Percentiles rank a stretch among this genome's conserved stretches.
These are phyloP conservation scores for Drosophila novamexicana DNA, from an alignment of 1,140 invertebrate species.

Conservation along the genomic window DNA sequence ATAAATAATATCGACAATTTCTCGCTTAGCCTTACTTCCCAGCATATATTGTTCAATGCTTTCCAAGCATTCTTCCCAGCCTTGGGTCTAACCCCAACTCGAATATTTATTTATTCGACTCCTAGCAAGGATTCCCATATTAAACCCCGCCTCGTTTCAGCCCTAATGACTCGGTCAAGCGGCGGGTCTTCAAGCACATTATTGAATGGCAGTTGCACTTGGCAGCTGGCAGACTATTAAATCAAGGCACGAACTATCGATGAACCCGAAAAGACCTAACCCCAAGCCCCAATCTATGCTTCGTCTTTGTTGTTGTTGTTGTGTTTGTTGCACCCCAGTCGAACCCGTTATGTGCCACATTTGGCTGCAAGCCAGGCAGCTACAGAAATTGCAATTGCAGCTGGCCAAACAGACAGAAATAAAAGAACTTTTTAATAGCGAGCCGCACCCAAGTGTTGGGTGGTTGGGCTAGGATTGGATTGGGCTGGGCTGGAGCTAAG, in stretches of 20 bases:
- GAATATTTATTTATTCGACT: too few relatives aligned
- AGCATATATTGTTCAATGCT: too few relatives aligned
- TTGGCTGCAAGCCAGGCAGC: constrained; percentile 59
- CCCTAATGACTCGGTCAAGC: constrained; percentile 14
- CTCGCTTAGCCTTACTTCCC: too few relatives aligned
- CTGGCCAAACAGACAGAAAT: constrained; percentile 46
- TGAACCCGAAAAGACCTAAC: constrained; percentile 46
- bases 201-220: constrained; percentile 61
- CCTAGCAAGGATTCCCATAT: not conserved
- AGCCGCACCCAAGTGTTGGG: not conserved
- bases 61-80: too few relatives aligned
- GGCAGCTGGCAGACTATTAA: constrained; percentile 74
- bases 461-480: not conserved
- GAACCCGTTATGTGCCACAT: constrained; percentile 34
- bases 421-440: constrained; percentile 72
- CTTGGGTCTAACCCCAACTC: too few relatives aligned
- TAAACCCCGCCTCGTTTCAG: not conserved
- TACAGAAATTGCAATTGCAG: constrained; percentile 50
- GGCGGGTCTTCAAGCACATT: constrained; percentile 9
- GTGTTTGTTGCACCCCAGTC: not conserved
- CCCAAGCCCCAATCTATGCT: not conserved
- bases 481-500: constrained; percentile 50
- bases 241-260: constrained; percentile 80
- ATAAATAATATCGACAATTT: too few relatives aligned
- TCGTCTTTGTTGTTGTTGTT: too few relatives aligned